These are phyloP conservation scores for Polymixis flavicincta DNA, from an alignment of 2,888 invertebrate genomes.

Conservation along the genomic window DNA sequence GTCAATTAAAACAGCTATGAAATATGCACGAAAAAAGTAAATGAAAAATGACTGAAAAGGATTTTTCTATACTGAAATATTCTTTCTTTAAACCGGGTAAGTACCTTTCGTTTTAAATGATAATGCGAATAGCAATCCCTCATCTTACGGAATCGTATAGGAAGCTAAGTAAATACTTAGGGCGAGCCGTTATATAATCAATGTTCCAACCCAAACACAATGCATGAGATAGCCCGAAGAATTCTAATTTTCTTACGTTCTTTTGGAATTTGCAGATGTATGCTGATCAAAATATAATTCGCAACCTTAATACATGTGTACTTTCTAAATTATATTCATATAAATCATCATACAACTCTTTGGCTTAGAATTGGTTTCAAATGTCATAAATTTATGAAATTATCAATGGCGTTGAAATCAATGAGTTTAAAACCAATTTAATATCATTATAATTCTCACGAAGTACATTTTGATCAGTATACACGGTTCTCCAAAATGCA, in stretches of 20 bases:
- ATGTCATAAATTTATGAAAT: too few relatives aligned
- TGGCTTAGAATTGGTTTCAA: too few relatives aligned
- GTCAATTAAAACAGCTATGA: conserved; percentile 28
- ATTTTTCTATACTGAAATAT: not conserved
- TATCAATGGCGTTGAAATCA: too few relatives aligned
- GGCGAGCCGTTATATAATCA: not conserved
- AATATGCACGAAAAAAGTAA: conserved; percentile 21
- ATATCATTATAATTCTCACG: too few relatives aligned
- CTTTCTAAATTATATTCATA: too few relatives aligned
- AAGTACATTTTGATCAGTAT: not conserved
- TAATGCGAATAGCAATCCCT: not conserved
- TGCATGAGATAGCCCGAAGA: not conserved
- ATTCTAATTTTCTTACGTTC: not conserved
- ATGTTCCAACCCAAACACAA: not conserved
- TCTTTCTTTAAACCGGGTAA: not conserved
- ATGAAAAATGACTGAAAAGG: conserved; percentile 13
- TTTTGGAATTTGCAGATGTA: not conserved
- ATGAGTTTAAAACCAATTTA: too few relatives aligned
- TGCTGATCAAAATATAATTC: too few relatives aligned
- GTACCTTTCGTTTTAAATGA: not conserved
- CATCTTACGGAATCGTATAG: not conserved
- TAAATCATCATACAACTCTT: too few relatives aligned
- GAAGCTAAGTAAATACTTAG: not conserved
- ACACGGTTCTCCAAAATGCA: not conserved
- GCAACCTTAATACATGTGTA: too few relatives aligned